Conservation (phyloP, 2,113 vertebrate genomes). For the Coptodon bakossiorum region DNA sequence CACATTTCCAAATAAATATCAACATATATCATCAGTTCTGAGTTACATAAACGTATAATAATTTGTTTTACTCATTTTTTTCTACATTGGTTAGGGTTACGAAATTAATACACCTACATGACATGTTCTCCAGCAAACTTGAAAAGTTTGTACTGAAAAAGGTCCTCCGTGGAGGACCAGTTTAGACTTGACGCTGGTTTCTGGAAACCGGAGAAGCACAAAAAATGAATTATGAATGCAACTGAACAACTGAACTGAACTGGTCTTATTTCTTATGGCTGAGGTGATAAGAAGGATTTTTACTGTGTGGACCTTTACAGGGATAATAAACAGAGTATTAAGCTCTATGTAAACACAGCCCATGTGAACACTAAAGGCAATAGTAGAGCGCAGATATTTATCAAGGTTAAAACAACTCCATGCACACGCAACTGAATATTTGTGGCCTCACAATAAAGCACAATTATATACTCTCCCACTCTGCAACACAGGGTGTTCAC, state of each 20-base stretch:
- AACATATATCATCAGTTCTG: not conserved
- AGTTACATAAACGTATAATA: not conserved
- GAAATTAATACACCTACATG: not conserved
- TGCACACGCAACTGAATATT: not conserved
- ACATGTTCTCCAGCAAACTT: not conserved
- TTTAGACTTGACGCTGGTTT: not conserved
- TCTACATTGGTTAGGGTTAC: not conserved
- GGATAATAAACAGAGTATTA: not conserved
- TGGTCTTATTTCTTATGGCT: not conserved
- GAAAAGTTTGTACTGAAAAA: not conserved
- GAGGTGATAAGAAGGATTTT: not conserved
- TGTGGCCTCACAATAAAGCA: not conserved
- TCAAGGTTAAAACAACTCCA: not conserved
- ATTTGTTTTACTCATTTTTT: not conserved
- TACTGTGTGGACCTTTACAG: not conserved
- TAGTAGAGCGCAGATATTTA: not conserved
- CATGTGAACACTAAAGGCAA: not conserved
- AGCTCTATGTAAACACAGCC: not conserved
- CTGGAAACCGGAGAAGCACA: fast-evolving
- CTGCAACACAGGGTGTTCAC: not conserved
- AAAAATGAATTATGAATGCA: not conserved
- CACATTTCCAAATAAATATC: not conserved
- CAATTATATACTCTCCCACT: not conserved
- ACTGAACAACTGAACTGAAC: too few species aligned
- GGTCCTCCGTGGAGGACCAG: not conserved